Evolutionary conservation across 2,797 vertebrate species (phyloP).

Genomic region (Spinibarbus caldwelli): DNA sequence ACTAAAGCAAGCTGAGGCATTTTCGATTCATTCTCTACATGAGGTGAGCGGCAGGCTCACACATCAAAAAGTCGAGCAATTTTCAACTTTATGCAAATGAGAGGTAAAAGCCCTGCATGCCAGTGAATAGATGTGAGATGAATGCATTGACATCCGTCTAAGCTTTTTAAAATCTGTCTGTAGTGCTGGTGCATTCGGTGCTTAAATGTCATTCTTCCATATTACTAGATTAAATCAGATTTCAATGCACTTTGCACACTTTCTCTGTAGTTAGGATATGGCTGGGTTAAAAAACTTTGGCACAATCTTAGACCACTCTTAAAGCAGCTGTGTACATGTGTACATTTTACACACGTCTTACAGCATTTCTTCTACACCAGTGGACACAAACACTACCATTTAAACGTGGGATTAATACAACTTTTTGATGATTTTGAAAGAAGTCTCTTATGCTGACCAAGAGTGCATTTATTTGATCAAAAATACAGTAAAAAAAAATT

Average conservation of each 20-base stretch:
- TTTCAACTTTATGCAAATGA: slow-evolving; percentile 2
- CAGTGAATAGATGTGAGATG: neutral
- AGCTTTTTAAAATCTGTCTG: neutral
- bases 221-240: neutral
- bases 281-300: neutral
- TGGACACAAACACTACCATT: neutral
- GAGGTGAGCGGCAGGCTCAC: neutral
- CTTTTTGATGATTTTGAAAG: neutral
- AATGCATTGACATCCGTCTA: neutral
- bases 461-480: neutral
- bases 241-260: neutral
- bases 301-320: neutral
- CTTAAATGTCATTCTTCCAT: neutral
- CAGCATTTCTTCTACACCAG: neutral
- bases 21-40: neutral
- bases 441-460: neutral
- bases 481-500: too few species aligned
- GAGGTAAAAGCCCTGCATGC: neutral
- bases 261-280: neutral
- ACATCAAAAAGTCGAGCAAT: neutral
- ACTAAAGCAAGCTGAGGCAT: neutral
- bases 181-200: neutral
- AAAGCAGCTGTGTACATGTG: neutral
- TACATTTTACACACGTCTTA: neutral
- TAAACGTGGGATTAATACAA: neutral